Percentiles rank a stretch among this genome's conserved stretches.
Evolutionary conservation across 1,140 invertebrate species (phyloP).

Genomic region (Papilio xuthus): DNA sequence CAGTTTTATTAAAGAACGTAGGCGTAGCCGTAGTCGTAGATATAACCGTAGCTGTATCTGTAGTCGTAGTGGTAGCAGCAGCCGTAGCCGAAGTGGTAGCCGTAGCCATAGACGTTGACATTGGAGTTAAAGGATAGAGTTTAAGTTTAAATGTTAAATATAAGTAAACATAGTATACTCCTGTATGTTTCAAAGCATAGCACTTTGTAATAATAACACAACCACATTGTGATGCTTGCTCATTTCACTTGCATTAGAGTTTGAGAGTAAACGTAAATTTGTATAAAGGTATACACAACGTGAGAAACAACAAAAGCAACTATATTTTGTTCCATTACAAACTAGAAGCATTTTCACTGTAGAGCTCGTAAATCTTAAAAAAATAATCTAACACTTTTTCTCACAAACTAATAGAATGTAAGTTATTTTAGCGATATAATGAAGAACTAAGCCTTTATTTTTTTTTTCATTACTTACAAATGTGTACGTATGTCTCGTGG

Average conservation of each 20-base stretch:
- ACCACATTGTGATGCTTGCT: not conserved
- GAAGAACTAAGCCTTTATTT: not conserved
- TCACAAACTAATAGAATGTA: too few species aligned
- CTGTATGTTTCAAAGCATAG: not conserved
- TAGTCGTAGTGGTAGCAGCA: not conserved
- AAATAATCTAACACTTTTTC: too few species aligned
- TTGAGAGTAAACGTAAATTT: conserved; percentile 2
- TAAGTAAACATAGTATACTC: not conserved
- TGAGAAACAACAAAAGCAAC: not conserved
- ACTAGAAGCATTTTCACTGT: not conserved
- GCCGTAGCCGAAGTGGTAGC: not conserved
- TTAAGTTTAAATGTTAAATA: not conserved
- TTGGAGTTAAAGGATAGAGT: not conserved
- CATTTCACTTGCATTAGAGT: not conserved
- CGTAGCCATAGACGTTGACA: too few species aligned
- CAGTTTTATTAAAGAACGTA: not conserved
- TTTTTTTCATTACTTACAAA: not conserved
- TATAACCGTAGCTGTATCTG: too few species aligned
- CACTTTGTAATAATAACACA: not conserved
- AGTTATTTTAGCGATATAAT: too few species aligned
- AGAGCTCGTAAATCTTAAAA: too few species aligned
- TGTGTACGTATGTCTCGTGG: not conserved
- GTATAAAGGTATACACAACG: not conserved
- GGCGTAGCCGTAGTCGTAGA: not conserved
- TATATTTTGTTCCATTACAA: not conserved